Evolutionary conservation across 2,888 invertebrate genomes (phyloP), one percentile per base, ranked within the genome.

Genomic region (Tipula unca): DNA sequence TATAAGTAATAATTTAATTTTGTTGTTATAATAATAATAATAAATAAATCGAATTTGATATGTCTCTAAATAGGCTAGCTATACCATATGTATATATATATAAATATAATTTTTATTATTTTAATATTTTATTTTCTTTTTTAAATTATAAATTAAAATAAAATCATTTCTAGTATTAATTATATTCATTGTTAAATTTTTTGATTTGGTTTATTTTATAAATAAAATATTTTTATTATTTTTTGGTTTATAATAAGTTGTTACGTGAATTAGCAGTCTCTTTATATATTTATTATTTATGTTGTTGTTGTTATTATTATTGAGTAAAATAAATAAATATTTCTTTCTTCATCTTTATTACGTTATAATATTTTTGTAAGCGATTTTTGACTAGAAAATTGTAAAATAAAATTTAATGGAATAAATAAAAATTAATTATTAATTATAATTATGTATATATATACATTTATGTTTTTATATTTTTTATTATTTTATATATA

Each of bases 51-150:
- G 84, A 84, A 84, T 84, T 84, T 84, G 84, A 84, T 84, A 84
- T 84, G 84, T 84, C 36, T 84, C 84, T 84, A 84, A 84, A 36
- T 36, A 36, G 84, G 84, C 84, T 84, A 84, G 84, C 84, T 84
- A 84, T 84, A 84, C 84, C 84, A 84, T 84, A 39, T 84, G 39
- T 84, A 84, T 84, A 84, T 84, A 84, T n/a, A n/a, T n/a, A n/a
- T n/a, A n/a, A n/a, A n/a, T n/a, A n/a, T n/a, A 36, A 20, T 84
- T 69, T n/a, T 84, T 29, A n/a, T 32, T 84, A 84, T 84, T 84
- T 36, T 36, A 36, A 13, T 39, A 39, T 84, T 84, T 17, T 2
- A 83, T 83, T 69, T 69, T 25, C 25, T 32, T 6, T 54, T 54
- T 17, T 54, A 69, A 69, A 69, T 54, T 2, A 69, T 69, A 69